These are phyloP conservation scores for Ifrita kowaldi DNA, from an alignment of 2,113 vertebrate genomes.

Conservation along the genomic window DNA sequence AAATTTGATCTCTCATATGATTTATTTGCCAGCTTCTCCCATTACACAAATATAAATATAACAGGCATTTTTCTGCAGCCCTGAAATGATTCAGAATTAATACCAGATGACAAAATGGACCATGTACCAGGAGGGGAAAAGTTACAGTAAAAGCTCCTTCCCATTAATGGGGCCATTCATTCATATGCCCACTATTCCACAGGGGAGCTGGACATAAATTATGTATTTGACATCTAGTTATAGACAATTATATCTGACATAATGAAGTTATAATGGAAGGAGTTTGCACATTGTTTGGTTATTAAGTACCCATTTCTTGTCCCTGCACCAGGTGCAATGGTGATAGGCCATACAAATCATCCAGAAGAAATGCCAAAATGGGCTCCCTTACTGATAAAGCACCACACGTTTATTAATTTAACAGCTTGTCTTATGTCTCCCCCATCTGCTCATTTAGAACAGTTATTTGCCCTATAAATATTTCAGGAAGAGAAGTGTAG, in stretches of 20 bases:
- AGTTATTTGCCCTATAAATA: constrained; percentile 72
- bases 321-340: constrained; percentile 79
- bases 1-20: background rate
- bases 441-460: constrained; percentile 77
- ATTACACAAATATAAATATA: constrained; percentile 54
- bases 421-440: constrained; percentile 77
- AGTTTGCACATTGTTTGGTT: constrained; percentile 84
- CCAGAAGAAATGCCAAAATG: constrained; percentile 75
- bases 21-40: constrained; percentile 28
- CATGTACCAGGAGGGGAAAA: constrained; percentile 33
- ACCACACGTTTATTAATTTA: constrained; percentile 74
- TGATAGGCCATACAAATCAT: constrained; percentile 79
- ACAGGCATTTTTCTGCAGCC: background rate
- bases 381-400: constrained; percentile 73
- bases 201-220: constrained; percentile 77
- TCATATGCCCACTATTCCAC: constrained; percentile 72
- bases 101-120: constrained; percentile 41
- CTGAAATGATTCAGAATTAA: constrained; percentile 39
- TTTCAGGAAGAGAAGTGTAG: constrained; percentile 62
- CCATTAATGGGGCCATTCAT: constrained; percentile 73
- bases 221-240: constrained; percentile 82
- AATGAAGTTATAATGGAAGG: constrained; percentile 87
- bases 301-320: constrained; percentile 85
- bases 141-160: constrained; percentile 66
- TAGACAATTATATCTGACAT: constrained; percentile 86